These are phyloP conservation scores for Prunella fulvescens DNA, from an alignment of 2,113 vertebrate genomes.

Conservation along the genomic window DNA sequence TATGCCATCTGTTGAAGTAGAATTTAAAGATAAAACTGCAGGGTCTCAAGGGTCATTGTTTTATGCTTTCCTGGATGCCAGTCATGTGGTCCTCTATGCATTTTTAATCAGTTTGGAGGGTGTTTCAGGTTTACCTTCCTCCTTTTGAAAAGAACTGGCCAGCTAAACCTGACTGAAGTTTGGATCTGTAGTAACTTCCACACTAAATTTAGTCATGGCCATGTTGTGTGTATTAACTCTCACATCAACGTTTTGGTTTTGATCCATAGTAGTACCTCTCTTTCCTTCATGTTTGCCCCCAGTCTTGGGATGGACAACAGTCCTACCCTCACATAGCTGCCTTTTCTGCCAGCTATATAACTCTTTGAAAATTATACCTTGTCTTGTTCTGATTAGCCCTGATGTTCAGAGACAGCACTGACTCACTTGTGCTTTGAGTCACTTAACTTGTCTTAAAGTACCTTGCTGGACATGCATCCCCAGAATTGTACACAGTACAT, in stretches of 20 bases:
- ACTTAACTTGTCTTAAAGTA: background rate
- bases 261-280: background rate
- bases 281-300: background rate
- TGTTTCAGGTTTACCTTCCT: background rate
- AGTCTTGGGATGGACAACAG: background rate
- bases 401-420: background rate
- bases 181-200: background rate
- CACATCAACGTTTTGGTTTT: background rate
- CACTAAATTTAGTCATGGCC: background rate
- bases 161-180: background rate
- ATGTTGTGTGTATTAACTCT: background rate
- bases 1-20: background rate
- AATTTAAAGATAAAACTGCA: background rate
- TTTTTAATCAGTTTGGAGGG: background rate
- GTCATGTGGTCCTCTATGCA: fast-evolving
- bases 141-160: background rate
- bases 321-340: background rate
- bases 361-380: background rate
- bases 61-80: background rate
- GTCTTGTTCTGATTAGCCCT: background rate
- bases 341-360: background rate
- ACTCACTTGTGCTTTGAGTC: background rate
- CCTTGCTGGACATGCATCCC: background rate
- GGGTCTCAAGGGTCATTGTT: fast-evolving
- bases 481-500: background rate